phyloP scores from a whole-genome alignment of 2,888 invertebrate genomes.

The Malachius bipustulatus region DNA sequence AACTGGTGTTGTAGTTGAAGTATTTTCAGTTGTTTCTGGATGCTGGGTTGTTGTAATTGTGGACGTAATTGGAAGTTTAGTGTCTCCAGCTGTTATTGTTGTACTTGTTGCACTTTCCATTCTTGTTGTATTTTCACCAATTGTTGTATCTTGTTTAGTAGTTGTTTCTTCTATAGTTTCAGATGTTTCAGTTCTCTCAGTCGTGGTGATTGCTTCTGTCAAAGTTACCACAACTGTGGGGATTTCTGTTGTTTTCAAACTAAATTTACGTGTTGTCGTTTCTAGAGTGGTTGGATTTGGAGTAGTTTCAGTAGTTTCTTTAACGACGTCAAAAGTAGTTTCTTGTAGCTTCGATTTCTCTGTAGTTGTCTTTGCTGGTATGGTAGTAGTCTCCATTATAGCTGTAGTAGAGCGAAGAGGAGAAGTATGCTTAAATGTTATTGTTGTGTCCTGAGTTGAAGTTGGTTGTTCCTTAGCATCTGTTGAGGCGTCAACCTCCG shows the following conservation, averaged over 20 bases:
- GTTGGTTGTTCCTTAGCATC: not conserved
- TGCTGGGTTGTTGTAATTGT: not conserved
- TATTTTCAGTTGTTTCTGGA: not conserved
- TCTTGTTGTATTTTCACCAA: slow-evolving; percentile 35
- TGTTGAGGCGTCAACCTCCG: not conserved
- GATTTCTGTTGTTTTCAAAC: too few species aligned
- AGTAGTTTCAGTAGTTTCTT: slow-evolving; percentile 14
- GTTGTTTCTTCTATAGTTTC: too few species aligned
- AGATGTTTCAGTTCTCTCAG: too few species aligned
- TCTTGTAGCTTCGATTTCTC: too few species aligned
- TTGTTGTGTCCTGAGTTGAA: slow-evolving; percentile 3
- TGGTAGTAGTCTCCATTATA: too few species aligned
- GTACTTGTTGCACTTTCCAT: not conserved
- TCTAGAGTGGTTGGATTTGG: too few species aligned
- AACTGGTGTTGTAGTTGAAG: slow-evolving; percentile 4
- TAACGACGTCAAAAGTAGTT: too few species aligned
- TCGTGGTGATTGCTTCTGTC: too few species aligned
- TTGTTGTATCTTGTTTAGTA: slow-evolving; percentile 17
- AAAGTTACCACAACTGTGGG: too few species aligned
- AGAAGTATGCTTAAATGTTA: not conserved
- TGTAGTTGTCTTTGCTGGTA: too few species aligned
- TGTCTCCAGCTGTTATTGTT: not conserved
- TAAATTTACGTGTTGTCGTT: too few species aligned
- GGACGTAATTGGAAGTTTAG: not conserved
- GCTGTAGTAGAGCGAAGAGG: too few species aligned